These are phyloP conservation scores for Gandaritis pyraliata DNA, from an alignment of 2,888 invertebrate genomes.

Conservation along the genomic window DNA sequence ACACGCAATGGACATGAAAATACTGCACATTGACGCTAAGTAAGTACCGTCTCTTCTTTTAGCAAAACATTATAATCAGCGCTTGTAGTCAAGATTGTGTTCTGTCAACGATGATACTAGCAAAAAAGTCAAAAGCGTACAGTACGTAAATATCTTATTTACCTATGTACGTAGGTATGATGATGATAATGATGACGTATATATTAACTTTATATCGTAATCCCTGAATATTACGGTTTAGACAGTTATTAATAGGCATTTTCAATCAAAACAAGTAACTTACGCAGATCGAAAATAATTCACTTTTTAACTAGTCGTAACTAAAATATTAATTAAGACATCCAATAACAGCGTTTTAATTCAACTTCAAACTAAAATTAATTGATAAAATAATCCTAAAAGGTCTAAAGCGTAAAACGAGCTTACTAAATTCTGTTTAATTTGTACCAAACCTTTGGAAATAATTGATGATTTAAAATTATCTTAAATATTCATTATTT, in stretches of 20 bases:
- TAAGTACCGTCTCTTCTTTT: slow-evolving; percentile 81
- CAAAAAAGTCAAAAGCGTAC: too few relatives aligned
- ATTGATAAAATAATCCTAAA: slow-evolving; percentile 24
- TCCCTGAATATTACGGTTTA: too few relatives aligned
- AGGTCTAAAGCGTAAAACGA: slow-evolving; percentile 6
- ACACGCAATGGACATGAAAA: slow-evolving; percentile 99
- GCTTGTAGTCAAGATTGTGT: too few relatives aligned
- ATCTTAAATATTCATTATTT: too few relatives aligned
- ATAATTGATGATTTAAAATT: too few relatives aligned
- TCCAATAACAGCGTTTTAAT: slow-evolving; percentile 24
- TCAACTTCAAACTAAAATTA: slow-evolving; percentile 29
- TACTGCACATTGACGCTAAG: slow-evolving; percentile 97
- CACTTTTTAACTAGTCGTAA: slow-evolving; percentile 10
- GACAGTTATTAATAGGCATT: neutral
- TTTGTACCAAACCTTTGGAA: neutral
- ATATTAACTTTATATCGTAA: too few relatives aligned
- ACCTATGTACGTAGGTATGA: too few relatives aligned
- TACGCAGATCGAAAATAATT: slow-evolving; percentile 9
- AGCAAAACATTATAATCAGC: too few relatives aligned
- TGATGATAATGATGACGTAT: too few relatives aligned
- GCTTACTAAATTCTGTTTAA: neutral
- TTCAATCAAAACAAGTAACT: neutral
- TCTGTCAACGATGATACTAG: too few relatives aligned
- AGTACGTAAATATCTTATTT: too few relatives aligned
- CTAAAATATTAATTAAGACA: slow-evolving; percentile 15